Evolutionary conservation across 2,113 vertebrate species (phyloP).

Genomic region (Rattus rattus): DNA sequence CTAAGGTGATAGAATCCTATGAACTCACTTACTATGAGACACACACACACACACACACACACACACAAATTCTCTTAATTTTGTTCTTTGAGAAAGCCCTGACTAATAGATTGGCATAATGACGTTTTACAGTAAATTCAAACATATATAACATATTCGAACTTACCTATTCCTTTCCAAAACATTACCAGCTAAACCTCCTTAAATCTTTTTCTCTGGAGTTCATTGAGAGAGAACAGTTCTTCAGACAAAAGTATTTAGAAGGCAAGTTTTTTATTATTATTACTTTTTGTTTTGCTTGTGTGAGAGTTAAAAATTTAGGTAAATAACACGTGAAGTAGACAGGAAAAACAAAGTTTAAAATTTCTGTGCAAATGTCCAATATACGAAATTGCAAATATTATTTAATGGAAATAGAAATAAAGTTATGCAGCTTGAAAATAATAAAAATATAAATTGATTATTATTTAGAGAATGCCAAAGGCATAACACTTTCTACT

Average conservation of each 20-base stretch:
- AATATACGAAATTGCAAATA: background rate
- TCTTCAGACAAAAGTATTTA: background rate
- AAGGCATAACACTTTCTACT: background rate
- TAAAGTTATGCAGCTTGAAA: background rate
- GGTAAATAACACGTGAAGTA: background rate
- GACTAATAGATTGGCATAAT: background rate
- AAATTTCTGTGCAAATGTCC: background rate
- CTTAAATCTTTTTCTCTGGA: background rate
- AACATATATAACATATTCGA: background rate
- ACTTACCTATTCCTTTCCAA: accelerated
- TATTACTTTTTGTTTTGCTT: too few relatives aligned
- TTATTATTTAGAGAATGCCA: background rate
- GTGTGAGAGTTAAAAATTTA: background rate
- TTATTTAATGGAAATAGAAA: background rate
- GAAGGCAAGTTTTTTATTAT: background rate
- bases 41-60: background rate
- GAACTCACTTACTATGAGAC: background rate
- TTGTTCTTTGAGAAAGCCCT: background rate
- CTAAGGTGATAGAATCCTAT: background rate
- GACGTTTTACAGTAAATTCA: background rate
- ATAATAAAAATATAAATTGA: background rate
- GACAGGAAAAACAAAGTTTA: background rate
- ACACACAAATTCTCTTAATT: background rate
- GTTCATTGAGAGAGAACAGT: background rate
- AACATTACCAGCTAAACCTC: background rate